Base-by-base conservation (phyloP, 2,797 vertebrate genomes). In the Cyclopterus lumpus region DNA sequence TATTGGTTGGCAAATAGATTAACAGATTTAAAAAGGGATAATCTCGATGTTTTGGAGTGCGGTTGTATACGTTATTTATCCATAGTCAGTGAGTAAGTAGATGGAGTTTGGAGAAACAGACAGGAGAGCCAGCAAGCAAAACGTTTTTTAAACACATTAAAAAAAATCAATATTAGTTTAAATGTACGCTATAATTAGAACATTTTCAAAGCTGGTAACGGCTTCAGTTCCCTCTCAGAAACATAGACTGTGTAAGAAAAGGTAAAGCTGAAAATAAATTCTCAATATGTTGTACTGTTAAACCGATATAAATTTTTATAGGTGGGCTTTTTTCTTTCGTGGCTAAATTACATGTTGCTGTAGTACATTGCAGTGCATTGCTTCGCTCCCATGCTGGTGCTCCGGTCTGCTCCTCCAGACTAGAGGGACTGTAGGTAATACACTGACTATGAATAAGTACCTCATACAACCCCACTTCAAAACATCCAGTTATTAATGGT, bases 21-120 rank as follows among this genome's bases (percentile, higher is more conserved):
- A 4, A 65, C 22, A 76, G 40, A 62, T 49, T 63, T 48, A 62
- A 28, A 34, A 62, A 62, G 24, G 38, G 20, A 38, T 8, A 38
- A 34, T 1, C 34, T 32, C 2, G 9, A n/a, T 59, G 32, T 36
- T 59, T 58, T n/a, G 3, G 1, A 48, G 44, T 48, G 44, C 15
- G 2, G 44, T 48, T 48, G 44, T 24, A 36, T 36, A 6, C 3
- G 18, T 10, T 22, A 59, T 20, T 36, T n/a, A 58, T 32, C 18
- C 55, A 57, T 32, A 32, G 28, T 58, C 18, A 34, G 30, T 34
- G 28, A 32, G 20, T 11, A 20, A 46, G 18, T 20, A 8, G 18
- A 46, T 46, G 44, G 18, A 57, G 28, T 18, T 30, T 57, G 54
- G 28, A 30, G 54, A 57, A 30, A 18, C 54, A 6, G 28, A 5